Base-by-base conservation (phyloP, 2,113 vertebrate genomes). In the Thalassarche chlororhynchos region DNA sequence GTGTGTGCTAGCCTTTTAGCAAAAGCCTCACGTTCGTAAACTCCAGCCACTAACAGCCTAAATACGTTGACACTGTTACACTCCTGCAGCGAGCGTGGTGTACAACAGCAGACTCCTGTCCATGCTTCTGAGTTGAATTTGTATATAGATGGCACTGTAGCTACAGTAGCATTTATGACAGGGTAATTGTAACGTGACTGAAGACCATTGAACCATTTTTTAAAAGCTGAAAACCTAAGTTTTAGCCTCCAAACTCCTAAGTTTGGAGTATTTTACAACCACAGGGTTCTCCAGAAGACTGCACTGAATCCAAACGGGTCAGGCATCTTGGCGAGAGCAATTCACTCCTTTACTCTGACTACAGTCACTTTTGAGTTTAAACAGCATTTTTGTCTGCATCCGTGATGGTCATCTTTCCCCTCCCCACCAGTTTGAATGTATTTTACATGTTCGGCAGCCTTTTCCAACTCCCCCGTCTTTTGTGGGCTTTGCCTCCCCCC, bases 51-150 rank as follows among this genome's bases (percentile, higher is more conserved):
- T 10, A 31, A n/a, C 61, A 16, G 17, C 36, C 7, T 11, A 2
- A 25, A 18, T 12, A 16, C 1, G 1, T 4, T 15, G 29, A 8
- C 0, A 1, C 17, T 12, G 29, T 14, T 52, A 6, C 12, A 5
- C 16, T 49, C 36, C n/a, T 17, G n/a, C 42, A 70, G 31, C 9
- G 1, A 44, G 57, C 58, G 17, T 1, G 2, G 19, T 6, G 12
- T 54, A 10, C 64, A n/a, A 32, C 34, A 42, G 80, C 47, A 47
- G 18, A 2, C 57, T 44, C 13, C 0, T 2, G 5, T 5, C 25
- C 25, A 0, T 9, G 5, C 66, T 12, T 61, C 55, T 4, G 5
- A 57, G 62, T 24, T 71, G 14, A 29, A 21, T 2, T 51, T 7
- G 8, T 25, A 15, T 4, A 55, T 0, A 46, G 47, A 40, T 8